Conservation (phyloP, 2,113 vertebrate species). For the Amphiprion percula region DNA sequence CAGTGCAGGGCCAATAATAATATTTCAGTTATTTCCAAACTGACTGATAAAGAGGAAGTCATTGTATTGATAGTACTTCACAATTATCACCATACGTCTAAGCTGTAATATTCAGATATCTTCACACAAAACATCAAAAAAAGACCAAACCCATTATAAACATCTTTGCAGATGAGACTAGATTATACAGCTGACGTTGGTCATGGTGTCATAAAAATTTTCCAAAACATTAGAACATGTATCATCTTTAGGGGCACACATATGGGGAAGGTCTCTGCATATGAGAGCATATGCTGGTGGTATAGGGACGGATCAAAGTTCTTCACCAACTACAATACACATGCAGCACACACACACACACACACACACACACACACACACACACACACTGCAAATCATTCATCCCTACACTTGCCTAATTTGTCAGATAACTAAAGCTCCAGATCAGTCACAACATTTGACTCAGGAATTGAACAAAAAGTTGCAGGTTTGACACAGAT, state of each 20-base stretch:
- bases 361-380: conserved; percentile 17
- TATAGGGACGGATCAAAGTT: conserved; percentile 28
- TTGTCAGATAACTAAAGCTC: conserved; percentile 22
- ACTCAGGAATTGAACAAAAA: conserved; percentile 9
- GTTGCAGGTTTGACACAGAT: conserved; percentile 3
- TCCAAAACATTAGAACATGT: conserved; percentile 27
- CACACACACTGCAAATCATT: conserved; percentile 31
- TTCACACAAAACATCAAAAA: conserved; percentile 59
- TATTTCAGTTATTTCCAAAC: conserved; percentile 51
- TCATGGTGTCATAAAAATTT: conserved; percentile 11
- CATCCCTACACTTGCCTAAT: neutral
- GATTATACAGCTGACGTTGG: conserved; percentile 14
- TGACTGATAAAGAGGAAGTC: conserved; percentile 56
- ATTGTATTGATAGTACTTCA: conserved; percentile 71
- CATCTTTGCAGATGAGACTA: conserved; percentile 38
- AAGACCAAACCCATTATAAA: conserved; percentile 45
- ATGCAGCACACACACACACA: neutral
- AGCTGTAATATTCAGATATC: conserved; percentile 51
- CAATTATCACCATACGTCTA: conserved; percentile 57
- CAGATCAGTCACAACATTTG: neutral
- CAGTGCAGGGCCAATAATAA: conserved; percentile 67
- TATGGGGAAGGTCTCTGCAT: conserved; percentile 1
- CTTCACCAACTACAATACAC: conserved; percentile 19
- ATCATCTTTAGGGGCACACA: conserved; percentile 52
- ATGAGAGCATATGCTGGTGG: conserved; percentile 27